phyloP scores from a whole-genome alignment of 1,140 invertebrate genomes.

The Hylaeus volcanicus region DNA sequence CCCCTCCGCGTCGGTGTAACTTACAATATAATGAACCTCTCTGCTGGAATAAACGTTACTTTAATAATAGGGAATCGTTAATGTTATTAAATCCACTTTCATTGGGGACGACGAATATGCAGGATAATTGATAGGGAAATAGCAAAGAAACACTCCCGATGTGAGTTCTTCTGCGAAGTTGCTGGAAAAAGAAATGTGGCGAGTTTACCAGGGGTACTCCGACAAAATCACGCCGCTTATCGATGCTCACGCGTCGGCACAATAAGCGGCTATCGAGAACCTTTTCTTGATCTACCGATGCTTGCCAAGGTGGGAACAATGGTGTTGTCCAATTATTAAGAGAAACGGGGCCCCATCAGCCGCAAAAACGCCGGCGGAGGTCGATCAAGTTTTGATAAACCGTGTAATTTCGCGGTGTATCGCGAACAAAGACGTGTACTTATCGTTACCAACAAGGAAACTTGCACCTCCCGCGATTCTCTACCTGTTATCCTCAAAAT shows the following conservation, averaged over 20 bases:
- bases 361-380: constrained; percentile 46
- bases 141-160: not conserved
- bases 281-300: constrained; percentile 49
- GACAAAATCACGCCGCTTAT: constrained; percentile 49
- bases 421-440: constrained; percentile 52
- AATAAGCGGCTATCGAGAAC: constrained; percentile 45
- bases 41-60: constrained; percentile 41
- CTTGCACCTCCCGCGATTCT: constrained; percentile 31
- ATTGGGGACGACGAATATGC: constrained; percentile 14
- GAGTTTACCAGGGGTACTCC: constrained; percentile 26
- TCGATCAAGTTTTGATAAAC: constrained; percentile 56
- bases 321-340: constrained; percentile 56
- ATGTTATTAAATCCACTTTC: constrained; percentile 57
- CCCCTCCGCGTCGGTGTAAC: constrained; percentile 11
- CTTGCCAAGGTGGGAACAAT: constrained; percentile 51
- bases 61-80: constrained; percentile 51
- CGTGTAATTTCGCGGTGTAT: constrained; percentile 51
- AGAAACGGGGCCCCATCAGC: constrained; percentile 43
- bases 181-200: not conserved
- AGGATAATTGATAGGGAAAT: constrained; percentile 30
- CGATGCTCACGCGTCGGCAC: constrained; percentile 50
- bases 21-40: constrained; percentile 63
- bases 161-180: not conserved
- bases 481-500: constrained; percentile 26
- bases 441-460: constrained; percentile 51